phyloP scores from a whole-genome alignment of 2,888 invertebrate genomes.

The Acanthosepion lycidas region DNA sequence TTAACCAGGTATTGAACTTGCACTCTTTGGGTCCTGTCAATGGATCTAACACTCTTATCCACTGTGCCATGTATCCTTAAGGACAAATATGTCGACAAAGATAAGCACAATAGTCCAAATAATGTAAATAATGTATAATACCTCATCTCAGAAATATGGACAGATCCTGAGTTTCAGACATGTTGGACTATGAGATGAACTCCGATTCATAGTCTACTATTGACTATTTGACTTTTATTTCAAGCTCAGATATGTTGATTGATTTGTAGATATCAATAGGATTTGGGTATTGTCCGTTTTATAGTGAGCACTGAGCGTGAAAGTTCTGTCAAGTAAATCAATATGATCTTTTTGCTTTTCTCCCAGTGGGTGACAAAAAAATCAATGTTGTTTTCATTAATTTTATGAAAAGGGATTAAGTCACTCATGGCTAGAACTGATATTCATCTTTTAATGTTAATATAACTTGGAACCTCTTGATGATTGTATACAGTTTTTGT shows the following conservation, averaged over 20 bases:
- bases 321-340: background rate
- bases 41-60: no score
- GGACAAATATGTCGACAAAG: no score
- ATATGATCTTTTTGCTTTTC: background rate
- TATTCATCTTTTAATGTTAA: no score
- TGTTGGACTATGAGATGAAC: background rate
- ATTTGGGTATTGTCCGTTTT: background rate
- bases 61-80: no score
- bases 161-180: background rate
- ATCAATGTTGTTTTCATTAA: background rate
- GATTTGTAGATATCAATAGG: background rate
- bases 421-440: no score
- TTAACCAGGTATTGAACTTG: no score
- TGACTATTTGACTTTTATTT: background rate
- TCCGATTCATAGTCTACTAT: background rate
- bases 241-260: background rate
- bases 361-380: background rate
- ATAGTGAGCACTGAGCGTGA: background rate
- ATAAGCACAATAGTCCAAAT: no score
- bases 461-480: no score
- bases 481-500: no score
- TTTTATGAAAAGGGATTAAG: no score
- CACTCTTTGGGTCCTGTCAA: no score
- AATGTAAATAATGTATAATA: no score
- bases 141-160: background rate